phyloP scores from a whole-genome alignment of 2,797 vertebrate genomes.

The Ptychobarbus kaznakovi region DNA sequence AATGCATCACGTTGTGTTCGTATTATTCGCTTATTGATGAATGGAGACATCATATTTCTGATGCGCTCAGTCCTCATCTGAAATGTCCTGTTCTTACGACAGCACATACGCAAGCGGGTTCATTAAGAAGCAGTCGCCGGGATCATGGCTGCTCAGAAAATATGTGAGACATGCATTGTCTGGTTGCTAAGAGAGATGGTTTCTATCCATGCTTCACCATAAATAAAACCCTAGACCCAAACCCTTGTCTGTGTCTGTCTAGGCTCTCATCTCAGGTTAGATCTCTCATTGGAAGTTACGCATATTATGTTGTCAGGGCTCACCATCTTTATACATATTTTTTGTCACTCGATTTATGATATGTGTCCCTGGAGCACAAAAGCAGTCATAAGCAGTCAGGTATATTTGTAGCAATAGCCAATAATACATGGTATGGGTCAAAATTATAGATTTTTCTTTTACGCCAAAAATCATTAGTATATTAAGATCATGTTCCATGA shows the following conservation, averaged over 20 bases:
- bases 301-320: not conserved
- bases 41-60: not conserved
- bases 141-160: constrained; percentile 15
- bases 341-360: not conserved
- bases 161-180: constrained; percentile 29
- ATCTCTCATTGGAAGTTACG: not conserved
- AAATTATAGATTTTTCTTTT: too few species aligned
- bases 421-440: too few species aligned
- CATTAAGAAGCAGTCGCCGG: constrained; percentile 14
- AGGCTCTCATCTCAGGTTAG: constrained; percentile 31
- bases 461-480: too few species aligned
- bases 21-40: not conserved
- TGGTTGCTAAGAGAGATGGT: constrained; percentile 57
- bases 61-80: not conserved
- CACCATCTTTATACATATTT: too few species aligned
- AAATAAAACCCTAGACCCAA: constrained; percentile 42
- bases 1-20: not conserved
- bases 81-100: not conserved
- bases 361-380: too few species aligned
- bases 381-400: too few species aligned
- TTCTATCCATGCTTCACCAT: constrained; percentile 21
- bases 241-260: constrained; percentile 8
- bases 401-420: too few species aligned
- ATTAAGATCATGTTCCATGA: too few species aligned
- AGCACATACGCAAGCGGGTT: constrained; percentile 9